phyloP scores from a whole-genome alignment of 2,888 invertebrate species.

The Sericinus montela region DNA sequence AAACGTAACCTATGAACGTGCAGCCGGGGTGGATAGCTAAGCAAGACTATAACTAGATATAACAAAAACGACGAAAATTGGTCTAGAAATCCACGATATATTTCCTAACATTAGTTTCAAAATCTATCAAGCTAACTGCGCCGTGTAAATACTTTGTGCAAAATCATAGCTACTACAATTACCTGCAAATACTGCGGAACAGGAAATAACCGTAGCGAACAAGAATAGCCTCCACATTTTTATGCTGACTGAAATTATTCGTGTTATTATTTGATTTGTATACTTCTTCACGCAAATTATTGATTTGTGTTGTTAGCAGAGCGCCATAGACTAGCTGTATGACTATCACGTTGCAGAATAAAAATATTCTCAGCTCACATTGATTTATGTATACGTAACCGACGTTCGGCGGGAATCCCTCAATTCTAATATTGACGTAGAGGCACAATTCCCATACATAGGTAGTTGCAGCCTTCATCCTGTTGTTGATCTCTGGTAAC shows the following conservation, averaged over 20 bases:
- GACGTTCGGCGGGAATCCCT: slow-evolving; percentile 13
- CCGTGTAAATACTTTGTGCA: background rate
- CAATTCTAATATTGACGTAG: slow-evolving; percentile 6
- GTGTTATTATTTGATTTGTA: no score
- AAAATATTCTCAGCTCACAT: background rate
- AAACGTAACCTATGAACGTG: no score
- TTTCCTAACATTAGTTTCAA: no score
- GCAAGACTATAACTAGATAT: no score
- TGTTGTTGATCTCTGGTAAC: no score
- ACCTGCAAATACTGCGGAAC: slow-evolving; percentile 14
- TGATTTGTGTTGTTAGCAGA: background rate
- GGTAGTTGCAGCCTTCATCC: no score
- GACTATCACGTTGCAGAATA: slow-evolving; percentile 3
- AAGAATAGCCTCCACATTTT: slow-evolving; percentile 15
- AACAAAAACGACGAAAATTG: no score
- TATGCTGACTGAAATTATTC: background rate
- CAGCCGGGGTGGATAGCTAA: no score
- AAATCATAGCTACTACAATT: background rate
- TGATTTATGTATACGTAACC: slow-evolving; percentile 1
- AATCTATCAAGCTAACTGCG: no score
- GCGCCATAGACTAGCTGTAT: background rate
- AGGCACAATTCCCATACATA: no score
- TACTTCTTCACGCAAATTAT: background rate
- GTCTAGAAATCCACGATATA: no score
- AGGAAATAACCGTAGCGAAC: slow-evolving; percentile 1